Base-by-base conservation (phyloP, 2,797 vertebrate genomes). In the Ceryle rudis region DNA sequence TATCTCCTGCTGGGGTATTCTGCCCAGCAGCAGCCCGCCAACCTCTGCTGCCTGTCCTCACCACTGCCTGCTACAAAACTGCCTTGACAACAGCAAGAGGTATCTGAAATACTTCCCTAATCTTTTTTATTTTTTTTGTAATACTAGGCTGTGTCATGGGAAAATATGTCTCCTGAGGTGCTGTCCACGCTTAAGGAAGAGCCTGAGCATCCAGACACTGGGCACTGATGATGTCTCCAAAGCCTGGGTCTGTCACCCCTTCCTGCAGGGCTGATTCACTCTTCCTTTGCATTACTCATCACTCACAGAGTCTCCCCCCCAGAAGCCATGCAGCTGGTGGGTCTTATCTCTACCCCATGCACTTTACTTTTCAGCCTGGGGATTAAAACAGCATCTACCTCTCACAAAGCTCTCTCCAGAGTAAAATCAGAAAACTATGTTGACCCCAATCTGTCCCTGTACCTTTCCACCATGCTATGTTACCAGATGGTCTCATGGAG, bases 51-150 rank as follows among this genome's bases (percentile, higher is more conserved):
- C 44, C 49, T 35, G 14, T 67, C 18, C 61, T 72, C 66, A 29
- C 35, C 2, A 1, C 71, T 67, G 65, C 37, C 75, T 81, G 66
- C 85, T 77, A 35, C 46, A 80, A 81, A 93, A 75, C 62, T 74
- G 39, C 67, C 91, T 82, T 66, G 54, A 92, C 70, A 95, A 89
- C 86, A 93, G 55, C 73, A 67, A 88, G 42, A 84, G n/a, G 28
- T 20, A 77, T 46, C 55, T 79, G 55, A 92, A 96, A 95, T 28
- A 37, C 23, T 46, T 71, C 33, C 41, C 41, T 44, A 57, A 47
- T 19, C 8, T 6, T 82, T 80, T 60, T 23, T 11, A 29, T 25
- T 44, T 61, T 51, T 62, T 62, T 78, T 83, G 35, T 26, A 51
- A 75, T 72, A 54, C 58, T 75, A 79, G 49, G 49, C 41, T 93